Percentiles rank a stretch among this genome's conserved stretches.
phyloP scores from a whole-genome alignment of 1,140 invertebrate species.

The Diachasmimorpha longicaudata region DNA sequence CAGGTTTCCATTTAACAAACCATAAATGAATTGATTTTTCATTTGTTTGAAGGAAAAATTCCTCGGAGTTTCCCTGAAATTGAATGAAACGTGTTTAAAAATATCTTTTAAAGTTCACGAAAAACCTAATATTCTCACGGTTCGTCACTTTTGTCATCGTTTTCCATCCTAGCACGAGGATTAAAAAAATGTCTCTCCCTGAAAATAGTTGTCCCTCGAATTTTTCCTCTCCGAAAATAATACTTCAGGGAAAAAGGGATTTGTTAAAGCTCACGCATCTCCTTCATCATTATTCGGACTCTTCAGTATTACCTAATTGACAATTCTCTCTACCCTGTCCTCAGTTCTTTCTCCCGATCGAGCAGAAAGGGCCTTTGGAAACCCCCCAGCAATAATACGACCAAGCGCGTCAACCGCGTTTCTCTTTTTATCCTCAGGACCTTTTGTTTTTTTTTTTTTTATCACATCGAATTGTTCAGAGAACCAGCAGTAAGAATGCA shows the following conservation, averaged over 20 bases:
- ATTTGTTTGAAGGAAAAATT: too few species aligned
- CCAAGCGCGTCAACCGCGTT: background rate
- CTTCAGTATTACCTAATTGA: background rate
- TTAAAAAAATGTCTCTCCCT: too few species aligned
- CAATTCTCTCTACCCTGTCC: background rate
- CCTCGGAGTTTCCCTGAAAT: too few species aligned
- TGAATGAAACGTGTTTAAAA: too few species aligned
- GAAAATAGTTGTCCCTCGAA: too few species aligned
- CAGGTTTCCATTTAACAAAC: background rate
- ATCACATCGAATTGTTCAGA: background rate
- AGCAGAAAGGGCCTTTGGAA: background rate
- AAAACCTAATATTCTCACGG: too few species aligned
- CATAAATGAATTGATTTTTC: too few species aligned
- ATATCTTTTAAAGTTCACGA: too few species aligned
- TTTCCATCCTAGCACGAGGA: too few species aligned
- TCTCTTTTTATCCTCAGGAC: background rate
- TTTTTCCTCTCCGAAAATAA: too few species aligned
- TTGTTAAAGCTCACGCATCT: background rate
- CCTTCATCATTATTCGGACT: background rate
- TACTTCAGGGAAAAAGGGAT: background rate
- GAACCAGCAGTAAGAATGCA: background rate
- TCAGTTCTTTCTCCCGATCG: background rate
- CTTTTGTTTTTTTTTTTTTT: slow-evolving; percentile 9
- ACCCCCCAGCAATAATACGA: background rate
- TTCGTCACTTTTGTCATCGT: too few species aligned